Evolutionary conservation across 2,113 vertebrate species (phyloP), one percentile per base, ranked within the genome.

Genomic region (Dasyprocta punctata): DNA sequence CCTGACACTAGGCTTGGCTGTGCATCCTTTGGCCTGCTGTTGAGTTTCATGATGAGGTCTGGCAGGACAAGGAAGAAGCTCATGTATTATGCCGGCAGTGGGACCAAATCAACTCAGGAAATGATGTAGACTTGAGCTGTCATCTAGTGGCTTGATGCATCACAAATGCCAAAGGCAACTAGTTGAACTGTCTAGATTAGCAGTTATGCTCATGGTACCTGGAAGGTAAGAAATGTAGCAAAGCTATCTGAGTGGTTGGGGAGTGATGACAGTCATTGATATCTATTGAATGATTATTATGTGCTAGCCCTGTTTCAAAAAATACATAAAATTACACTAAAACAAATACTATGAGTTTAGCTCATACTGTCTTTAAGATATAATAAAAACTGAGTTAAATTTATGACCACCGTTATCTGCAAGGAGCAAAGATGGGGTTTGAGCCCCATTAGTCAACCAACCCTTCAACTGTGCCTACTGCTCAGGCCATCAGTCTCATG

Each of bases 181-280:
- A 82, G 19, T 61, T 30, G 38, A 96, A 77, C 5, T 38, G 58
- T 71, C 11, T 58, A 71, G 63, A 65, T 3, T 49, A 95, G 49
- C 12, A 81, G 14, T 60, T 92, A 86, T 24, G 28, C 11, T 85
- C 12, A 47, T 4, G 38, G 44, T 78, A 61, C 44, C 52, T 38
- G 22, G 75, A 95, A 92, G 38, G n/a, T 92, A 91, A 86, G 49
- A 47, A 81, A 96, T 84, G 90, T 12, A 93, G 67, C 6, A 90
- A 87, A 65, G 19, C 26, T 80, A 54, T 69, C 33, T 89, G 1
- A 65, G 16, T 85, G 78, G 5, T 71, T 67, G 20, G 13, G 19
- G 13, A 12, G 8, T 9, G 11, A 7, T 17, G 24, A 58, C 4
- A 81, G 26, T 3, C 36, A 56, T 1, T 16, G 20, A 22, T 36